phyloP scores from a whole-genome alignment of 2,888 invertebrate species.

The Temnothorax unifasciatus region DNA sequence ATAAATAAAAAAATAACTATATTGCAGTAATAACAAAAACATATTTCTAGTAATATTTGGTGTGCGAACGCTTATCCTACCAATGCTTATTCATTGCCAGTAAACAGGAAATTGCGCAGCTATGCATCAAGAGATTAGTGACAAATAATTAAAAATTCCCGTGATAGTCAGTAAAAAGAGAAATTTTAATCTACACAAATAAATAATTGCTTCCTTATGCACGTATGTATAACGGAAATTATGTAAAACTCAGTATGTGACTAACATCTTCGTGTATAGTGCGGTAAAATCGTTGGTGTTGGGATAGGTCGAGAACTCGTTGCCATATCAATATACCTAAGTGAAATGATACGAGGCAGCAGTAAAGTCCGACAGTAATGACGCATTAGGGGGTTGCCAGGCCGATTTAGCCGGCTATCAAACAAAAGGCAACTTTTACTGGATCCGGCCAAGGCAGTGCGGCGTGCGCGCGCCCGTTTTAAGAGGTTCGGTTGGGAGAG shows the following conservation, averaged over 20 bases:
- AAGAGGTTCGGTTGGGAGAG: conserved; percentile 76
- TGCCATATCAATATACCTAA: conserved; percentile 87
- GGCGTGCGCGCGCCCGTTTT: conserved; percentile 77
- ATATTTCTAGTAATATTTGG: neutral
- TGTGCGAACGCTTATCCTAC: neutral
- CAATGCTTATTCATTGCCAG: neutral
- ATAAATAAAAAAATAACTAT: neutral
- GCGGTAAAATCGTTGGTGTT: conserved; percentile 79
- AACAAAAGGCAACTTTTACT: conserved; percentile 86
- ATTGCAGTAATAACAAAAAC: neutral
- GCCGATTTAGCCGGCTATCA: conserved; percentile 86
- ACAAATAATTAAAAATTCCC: neutral
- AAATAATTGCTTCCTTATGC: conserved; percentile 17
- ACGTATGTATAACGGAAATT: conserved; percentile 31
- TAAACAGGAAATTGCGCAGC: neutral
- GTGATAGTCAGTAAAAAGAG: neutral
- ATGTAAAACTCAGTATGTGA: conserved; percentile 52
- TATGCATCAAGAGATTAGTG: neutral
- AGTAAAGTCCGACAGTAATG: conserved; percentile 86
- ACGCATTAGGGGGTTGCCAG: conserved; percentile 86
- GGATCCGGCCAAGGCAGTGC: conserved; percentile 82
- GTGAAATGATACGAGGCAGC: conserved; percentile 86
- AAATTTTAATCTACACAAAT: neutral
- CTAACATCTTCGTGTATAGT: conserved; percentile 80
- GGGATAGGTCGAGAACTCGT: conserved; percentile 86